A percentile compares a stretch with the other conserved stretches of the same genome.
These are phyloP conservation scores for Elysia chlorotica DNA, from an alignment of 1,140 invertebrate genomes.

Conservation along the genomic window DNA sequence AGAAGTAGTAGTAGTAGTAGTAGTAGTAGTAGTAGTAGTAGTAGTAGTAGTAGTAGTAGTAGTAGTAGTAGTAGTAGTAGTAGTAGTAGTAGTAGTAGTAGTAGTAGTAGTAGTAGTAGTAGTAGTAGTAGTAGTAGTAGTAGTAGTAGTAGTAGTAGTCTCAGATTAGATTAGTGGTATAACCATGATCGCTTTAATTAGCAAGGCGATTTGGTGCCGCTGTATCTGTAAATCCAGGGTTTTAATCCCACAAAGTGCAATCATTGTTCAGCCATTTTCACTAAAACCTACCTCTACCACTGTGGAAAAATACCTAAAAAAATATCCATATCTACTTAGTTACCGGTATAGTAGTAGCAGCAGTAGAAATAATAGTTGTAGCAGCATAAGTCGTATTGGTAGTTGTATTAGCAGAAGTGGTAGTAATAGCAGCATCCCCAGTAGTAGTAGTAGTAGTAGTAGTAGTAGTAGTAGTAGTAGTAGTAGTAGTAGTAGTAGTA, in stretches of 20 bases:
- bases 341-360: conserved; percentile 14
- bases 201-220: too few relatives aligned
- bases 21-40: not conserved
- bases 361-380: not conserved
- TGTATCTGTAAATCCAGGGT: too few relatives aligned
- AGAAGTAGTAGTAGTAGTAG: not conserved
- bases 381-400: conserved; percentile 7
- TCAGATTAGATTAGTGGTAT: too few relatives aligned
- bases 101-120: not conserved
- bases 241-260: too few relatives aligned
- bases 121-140: conserved; percentile 1
- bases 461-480: conserved; percentile 15
- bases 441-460: conserved; percentile 19
- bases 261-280: too few relatives aligned
- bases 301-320: too few relatives aligned
- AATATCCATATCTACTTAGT: too few relatives aligned
- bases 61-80: conserved; percentile 7
- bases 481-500: conserved; percentile 20
- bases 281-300: too few relatives aligned
- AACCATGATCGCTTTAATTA: too few relatives aligned
- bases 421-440: conserved; percentile 9
- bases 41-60: conserved; percentile 1
- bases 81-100: not conserved
- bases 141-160: conserved; percentile 9
- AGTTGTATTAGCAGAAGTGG: conserved; percentile 14